A percentile compares a stretch with the other conserved stretches of the same genome.
Evolutionary conservation across 2,888 invertebrate species (phyloP).

Genomic region (Hedya salicella): DNA sequence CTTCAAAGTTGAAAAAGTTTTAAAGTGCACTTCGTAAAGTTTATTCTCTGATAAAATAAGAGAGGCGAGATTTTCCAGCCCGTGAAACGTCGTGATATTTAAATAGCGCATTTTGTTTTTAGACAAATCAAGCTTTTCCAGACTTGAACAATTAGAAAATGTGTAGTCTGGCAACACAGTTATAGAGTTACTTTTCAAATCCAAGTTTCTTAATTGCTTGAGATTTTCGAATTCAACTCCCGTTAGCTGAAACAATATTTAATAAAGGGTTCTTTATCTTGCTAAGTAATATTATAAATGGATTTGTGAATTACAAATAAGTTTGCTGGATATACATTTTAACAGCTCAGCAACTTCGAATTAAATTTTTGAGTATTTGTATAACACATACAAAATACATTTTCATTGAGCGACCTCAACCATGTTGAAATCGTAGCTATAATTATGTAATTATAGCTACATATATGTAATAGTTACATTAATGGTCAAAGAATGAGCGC

Average conservation of each 20-base stretch:
- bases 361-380: no score
- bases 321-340: no score
- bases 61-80: slow-evolving; percentile 87
- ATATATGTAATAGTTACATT: no score
- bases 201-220: slow-evolving; percentile 85
- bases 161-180: slow-evolving; percentile 81
- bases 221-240: slow-evolving; percentile 84
- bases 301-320: no score
- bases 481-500: no score
- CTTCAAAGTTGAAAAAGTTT: slow-evolving; percentile 86
- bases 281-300: no score
- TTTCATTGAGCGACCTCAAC: no score
- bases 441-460: no score
- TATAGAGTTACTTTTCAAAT: slow-evolving; percentile 88
- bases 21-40: slow-evolving; percentile 86
- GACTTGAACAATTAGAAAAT: slow-evolving; percentile 82
- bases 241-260: slow-evolving; percentile 74
- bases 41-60: slow-evolving; percentile 90
- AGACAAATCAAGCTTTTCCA: slow-evolving; percentile 88
- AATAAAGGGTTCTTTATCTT: neutral
- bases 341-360: no score
- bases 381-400: no score
- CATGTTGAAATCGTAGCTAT: no score
- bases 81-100: slow-evolving; percentile 85
- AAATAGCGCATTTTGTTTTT: slow-evolving; percentile 88